Evolutionary conservation across 1,140 invertebrate genomes (phyloP), one percentile per base, ranked within the genome.

Genomic region (Drosophila elegans): DNA sequence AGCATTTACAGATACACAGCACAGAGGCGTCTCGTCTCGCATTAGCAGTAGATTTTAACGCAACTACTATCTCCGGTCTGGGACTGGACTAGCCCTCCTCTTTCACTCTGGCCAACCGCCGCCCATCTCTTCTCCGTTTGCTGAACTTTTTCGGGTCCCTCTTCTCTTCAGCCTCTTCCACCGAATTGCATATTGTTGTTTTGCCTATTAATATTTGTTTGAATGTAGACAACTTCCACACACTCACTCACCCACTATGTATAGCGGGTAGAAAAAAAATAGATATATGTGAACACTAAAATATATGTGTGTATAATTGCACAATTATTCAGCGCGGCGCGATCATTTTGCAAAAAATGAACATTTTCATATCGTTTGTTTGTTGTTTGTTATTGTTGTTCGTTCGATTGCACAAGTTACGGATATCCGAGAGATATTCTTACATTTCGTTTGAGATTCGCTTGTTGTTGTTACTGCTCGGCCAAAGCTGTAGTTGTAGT

Each of bases 301-400:
- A 56, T 42, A 48, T 68, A 42, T 41, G 13, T 72, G 27, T 67
- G 59, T 77, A 53, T 78, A 89, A 89, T 89, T 89, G 84, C 83
- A 88, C 83, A 89, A 88, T 89, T 89, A 77, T 88, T 76, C 83
- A 88, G 75, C 83, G 76, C 66, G 68, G 68, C 51, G 74, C 64
- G 61, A 69, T 76, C 61, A 46, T 84, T 84, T 83, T 57, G 72
- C 62, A 88, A 67, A 56, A 32, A 49, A 49, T 21, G 12, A 55
- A 51, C 46, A 74, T 66, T 52, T 66, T 72, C 46, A 62, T 64
- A 62, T 57, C 27, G 48, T 56, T 73, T 85, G 60, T 34, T 52
- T 71, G 44, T 63, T 66, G 46, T 60, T 55, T 69, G 59, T 63
- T 78, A 64, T 68, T 63, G 68, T 52, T 44, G 25, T 49, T 67